Base-by-base conservation (phyloP, 2,888 invertebrate species). In the Teleogryllus oceanicus region DNA sequence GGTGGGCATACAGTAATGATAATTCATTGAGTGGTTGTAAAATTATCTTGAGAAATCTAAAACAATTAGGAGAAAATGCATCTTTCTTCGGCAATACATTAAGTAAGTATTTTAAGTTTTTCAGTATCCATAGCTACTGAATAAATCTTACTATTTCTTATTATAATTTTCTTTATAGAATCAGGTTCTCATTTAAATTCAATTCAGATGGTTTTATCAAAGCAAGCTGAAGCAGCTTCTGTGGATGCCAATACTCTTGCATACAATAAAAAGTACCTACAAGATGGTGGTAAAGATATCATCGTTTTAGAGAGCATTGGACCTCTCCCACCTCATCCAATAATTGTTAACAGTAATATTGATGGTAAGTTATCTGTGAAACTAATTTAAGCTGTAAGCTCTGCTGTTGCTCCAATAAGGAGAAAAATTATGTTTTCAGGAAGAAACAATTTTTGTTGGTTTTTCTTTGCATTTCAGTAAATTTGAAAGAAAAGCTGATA, bases 241-340 rank as follows among this genome's bases (percentile, higher is more conserved):
- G 90, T 92, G 77, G 92, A 92, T 85, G 90, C 92, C 20, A 90
- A 89, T 76, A 89, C 90, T 50, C 87, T 92, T 13, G 85, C 89
- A 11, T 89, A 88, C 83, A 89, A 89, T 80, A 89, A 90, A 83
- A 88, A 88, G 83, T 88, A 87, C 83, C 88, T 91, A 87, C 90
- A 90, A 77, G 89, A 90, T 84, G 87, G 89, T 78, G 89, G 89
- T 37, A 89, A 89, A 83, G 89, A 91, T 78, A 87, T 92, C 75
- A 87, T 87, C 78, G 88, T 90, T 13, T 86, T 93, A 83, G 89
- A 89, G 82, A 91, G 92, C 49, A 86, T 92, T 83, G 93, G 93
- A 24, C 91, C 92, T 21, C 86, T 92, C 75, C 92, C 93, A 2
- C 90, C 92, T 0, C 92, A 92, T 84, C 91, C 92, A 2, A 88